These are phyloP conservation scores for Pollenia griseotomentosa DNA, from an alignment of 2,888 invertebrate genomes.

Conservation along the genomic window DNA sequence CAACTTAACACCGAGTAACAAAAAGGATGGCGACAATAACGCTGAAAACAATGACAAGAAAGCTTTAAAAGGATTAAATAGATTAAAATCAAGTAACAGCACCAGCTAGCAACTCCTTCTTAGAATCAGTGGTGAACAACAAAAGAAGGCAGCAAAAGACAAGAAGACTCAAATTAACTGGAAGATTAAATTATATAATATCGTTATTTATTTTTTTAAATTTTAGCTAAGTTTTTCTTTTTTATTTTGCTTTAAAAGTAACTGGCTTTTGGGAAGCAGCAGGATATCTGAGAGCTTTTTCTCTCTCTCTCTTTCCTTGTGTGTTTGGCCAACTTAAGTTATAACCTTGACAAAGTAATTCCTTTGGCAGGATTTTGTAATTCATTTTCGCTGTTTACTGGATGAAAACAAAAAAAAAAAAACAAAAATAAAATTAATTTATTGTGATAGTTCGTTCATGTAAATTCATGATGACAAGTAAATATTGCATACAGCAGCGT, in stretches of 20 bases:
- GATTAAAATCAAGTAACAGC: slow-evolving; percentile 46
- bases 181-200: slow-evolving; percentile 43
- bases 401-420: background rate
- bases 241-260: background rate
- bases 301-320: background rate
- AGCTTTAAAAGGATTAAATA: slow-evolving; percentile 60
- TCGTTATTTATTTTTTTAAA: slow-evolving; percentile 11
- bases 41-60: slow-evolving; percentile 55
- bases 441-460: slow-evolving; percentile 28
- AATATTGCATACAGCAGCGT: slow-evolving; percentile 36
- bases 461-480: slow-evolving; percentile 49
- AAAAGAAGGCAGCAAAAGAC: background rate
- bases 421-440: slow-evolving; percentile 41
- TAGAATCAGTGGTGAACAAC: background rate
- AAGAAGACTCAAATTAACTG: slow-evolving; percentile 40
- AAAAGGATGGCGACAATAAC: slow-evolving; percentile 56
- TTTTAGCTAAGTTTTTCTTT: background rate
- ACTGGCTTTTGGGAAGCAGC: background rate
- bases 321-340: slow-evolving; percentile 46
- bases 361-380: slow-evolving; percentile 48
- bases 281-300: background rate
- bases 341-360: slow-evolving; percentile 53
- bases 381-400: slow-evolving; percentile 24
- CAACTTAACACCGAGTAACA: slow-evolving; percentile 47
- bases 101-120: background rate